Base-by-base conservation (phyloP, 2,797 vertebrate species). In the Galaxias olidus region DNA sequence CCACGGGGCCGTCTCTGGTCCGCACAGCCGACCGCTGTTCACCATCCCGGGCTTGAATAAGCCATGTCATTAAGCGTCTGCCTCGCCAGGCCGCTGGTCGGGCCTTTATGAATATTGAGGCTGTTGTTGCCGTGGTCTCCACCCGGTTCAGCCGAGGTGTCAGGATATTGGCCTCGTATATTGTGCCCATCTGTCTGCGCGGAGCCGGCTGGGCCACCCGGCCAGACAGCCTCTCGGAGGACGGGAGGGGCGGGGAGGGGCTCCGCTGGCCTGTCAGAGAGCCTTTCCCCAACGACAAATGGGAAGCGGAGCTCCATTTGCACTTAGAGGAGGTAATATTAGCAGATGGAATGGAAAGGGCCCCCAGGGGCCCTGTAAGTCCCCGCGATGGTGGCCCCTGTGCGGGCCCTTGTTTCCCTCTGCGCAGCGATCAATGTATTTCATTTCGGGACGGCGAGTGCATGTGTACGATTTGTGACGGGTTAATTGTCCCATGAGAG, bases 161-260 rank as follows among this genome's bases (percentile, higher is more conserved):
- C 67, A 15, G 65, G 74, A 75, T 75, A 78, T 68, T 18, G 62
- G 70, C 59, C 72, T 80, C 71, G 80, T 84, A 61, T 72, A 65
- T 89, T 79, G 66, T 8, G 40, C 47, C 80, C 72, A 66, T 83
- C 75, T 72, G 81, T 66, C 77, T 76, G 48, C 7, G 14, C n/a
- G 9, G 69, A 81, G 79, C 65, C 74, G 60, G 64, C 61, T 76
- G 73, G 80, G 75, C 71, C 15, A 9, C 30, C 48, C 59, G 60
- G 69, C 66, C 59, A 68, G 60, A 67, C 15, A 14, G 54, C 13
- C 12, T n/a, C 17, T 42, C 18, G 51, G 62, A 77, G 68, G 74
- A 80, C 75, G 72, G 67, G 47, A 13, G 30, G 56, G 19, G 13
- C 40, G 13, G 62, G 40, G 72, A 71, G 76, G 57, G 66, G 66